Evolutionary conservation across 2,797 vertebrate genomes (phyloP), one percentile per base, ranked within the genome.

Genomic region (Erethizon dorsatum): DNA sequence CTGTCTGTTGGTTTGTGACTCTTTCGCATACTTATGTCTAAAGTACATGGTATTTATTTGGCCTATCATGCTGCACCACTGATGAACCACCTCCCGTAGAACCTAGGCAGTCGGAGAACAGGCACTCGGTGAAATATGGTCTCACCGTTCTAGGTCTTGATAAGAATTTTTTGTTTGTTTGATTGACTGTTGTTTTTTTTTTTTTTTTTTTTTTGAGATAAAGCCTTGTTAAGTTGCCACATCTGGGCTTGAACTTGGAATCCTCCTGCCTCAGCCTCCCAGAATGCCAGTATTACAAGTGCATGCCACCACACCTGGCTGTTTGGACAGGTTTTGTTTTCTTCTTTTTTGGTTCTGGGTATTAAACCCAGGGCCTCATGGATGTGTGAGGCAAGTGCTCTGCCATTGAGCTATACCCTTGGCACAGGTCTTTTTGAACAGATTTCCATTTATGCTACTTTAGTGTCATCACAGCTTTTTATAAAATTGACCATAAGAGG

Each of bases 1-100:
- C 37, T 92, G 91, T 71, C 67, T n/a, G 1, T 47, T 94, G 87
- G 78, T 31, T 50, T 93, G 79, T 88, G 82, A 95, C 45, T 94
- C 88, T 93, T 88, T 93, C 54, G 65, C 67, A 45, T 82, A 82
- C 92, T 79, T 93, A 28, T 5, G 45, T 63, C 61, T 80, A 41
- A 78, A 83, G 50, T 56, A 3, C 61, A 1, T 54, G 37, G 84
- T 77, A 17, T 33, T 6, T 79, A 10, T 71, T 63, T 90, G 78
- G 57, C 54, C 79, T 56, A 65, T 13, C 41, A 1, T 83, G 9
- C 86, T 57, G 28, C 26, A 11, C 87, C 84, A 28, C 9, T 45
- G 9, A 78, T 73, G 69, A 75, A 52, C 67, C 6, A 5, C 26
- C 0, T 24, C 13, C 41, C 37, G 5, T 28, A 77, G 61, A 87